A percentile compares a stretch with the other conserved stretches of the same genome.
Conservation (phyloP, 2,113 vertebrate genomes). For the Colossoma macropomum region DNA sequence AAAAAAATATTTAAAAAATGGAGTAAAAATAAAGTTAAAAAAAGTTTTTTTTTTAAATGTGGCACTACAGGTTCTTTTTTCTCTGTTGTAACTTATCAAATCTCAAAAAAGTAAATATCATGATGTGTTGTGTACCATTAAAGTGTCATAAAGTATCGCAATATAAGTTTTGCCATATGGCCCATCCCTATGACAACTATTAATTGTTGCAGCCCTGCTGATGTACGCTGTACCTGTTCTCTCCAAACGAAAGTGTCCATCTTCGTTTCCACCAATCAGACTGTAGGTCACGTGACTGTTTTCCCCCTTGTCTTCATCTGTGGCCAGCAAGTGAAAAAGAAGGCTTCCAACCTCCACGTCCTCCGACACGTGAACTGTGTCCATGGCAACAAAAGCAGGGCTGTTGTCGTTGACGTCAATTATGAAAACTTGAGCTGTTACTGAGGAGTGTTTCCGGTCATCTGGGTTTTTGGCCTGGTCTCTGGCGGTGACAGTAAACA, state of each 20-base stretch:
- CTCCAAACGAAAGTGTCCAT: slow-evolving; percentile 80
- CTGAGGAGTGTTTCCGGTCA: slow-evolving; percentile 70
- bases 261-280: slow-evolving; percentile 83
- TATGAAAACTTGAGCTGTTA: slow-evolving; percentile 83
- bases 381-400: slow-evolving; percentile 79
- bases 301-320: slow-evolving; percentile 84
- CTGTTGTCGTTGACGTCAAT: slow-evolving; percentile 90
- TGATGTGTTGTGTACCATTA: no score
- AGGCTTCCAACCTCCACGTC: slow-evolving; percentile 79
- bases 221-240: slow-evolving; percentile 78
- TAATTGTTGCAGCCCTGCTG: not conserved
- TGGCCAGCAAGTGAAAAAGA: slow-evolving; percentile 81
- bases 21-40: no score
- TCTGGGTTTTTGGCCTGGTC: slow-evolving; percentile 79
- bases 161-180: no score
- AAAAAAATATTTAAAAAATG: no score
- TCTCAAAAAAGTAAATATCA: no score
- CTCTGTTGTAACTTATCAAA: no score
- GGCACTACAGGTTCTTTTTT: no score
- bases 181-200: no score
- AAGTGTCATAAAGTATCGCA: no score
- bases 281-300: slow-evolving; percentile 81
- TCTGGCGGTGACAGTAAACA: slow-evolving; percentile 82
- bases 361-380: slow-evolving; percentile 76
- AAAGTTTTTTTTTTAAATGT: no score